phyloP scores from a whole-genome alignment of 92 coral and sea anemone species.

The Paramuricea clavata region DNA sequence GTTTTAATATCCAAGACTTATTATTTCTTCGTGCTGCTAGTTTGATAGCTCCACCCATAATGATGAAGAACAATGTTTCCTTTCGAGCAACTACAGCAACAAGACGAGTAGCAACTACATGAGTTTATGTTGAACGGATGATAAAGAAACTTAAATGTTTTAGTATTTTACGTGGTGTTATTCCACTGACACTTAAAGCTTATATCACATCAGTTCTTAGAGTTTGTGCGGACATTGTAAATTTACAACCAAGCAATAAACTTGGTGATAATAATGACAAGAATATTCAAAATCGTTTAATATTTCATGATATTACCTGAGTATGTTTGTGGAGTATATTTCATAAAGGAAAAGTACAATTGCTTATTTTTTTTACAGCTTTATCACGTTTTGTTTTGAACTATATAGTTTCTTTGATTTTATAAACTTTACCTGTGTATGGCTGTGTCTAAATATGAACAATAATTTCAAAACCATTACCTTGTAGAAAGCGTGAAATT shows the following conservation, averaged over 20 bases:
- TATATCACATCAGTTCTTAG: constrained; percentile 71
- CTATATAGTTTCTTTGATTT: no score
- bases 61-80: constrained; percentile 60
- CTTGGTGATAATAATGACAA: not conserved
- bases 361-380: no score
- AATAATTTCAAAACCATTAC: no score
- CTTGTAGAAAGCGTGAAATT: no score
- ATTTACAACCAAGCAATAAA: constrained; percentile 28
- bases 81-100: constrained; percentile 80
- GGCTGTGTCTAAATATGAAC: no score
- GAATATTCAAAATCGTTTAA: not conserved
- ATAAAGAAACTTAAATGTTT: constrained; percentile 76
- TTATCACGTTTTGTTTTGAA: no score
- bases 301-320: not conserved
- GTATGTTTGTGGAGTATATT: no score
- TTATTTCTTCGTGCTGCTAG: constrained; percentile 63
- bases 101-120: constrained; percentile 76
- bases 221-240: constrained; percentile 79
- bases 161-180: constrained; percentile 71
- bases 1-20: constrained; percentile 68
- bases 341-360: no score
- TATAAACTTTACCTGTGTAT: no score
- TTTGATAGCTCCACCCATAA: constrained; percentile 68
- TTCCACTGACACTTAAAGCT: constrained; percentile 76
- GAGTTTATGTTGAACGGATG: constrained; percentile 84